Evolutionary conservation across 1,140 invertebrate genomes (phyloP), one percentile per base, ranked within the genome.

Genomic region (Papilio aristodemus): DNA sequence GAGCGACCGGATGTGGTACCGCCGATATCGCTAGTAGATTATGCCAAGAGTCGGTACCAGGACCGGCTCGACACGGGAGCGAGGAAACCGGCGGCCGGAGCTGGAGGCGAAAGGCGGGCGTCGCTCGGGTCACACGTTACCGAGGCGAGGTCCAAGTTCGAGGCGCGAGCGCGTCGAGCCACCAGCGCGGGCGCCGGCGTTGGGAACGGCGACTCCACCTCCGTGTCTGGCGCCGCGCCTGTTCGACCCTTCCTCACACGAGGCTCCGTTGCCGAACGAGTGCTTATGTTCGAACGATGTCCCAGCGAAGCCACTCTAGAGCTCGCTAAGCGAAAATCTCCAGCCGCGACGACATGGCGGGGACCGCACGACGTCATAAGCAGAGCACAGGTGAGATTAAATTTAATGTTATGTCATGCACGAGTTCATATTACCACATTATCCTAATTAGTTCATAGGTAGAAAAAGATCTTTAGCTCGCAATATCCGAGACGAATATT

Each of bases 261-360:
- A 71, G 97, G 97, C 4, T 98, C 97, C 0, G 97, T 98, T 0
- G 97, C 97, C 3, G 97, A 98, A 81, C 92, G 97, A 36, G 97
- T 98, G 36, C 93, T 98, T 62, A 96, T 98, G 79, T 98, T 98
- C 84, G 97, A 98, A 85, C 95, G 96, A 84, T 97, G 97, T 82
- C 97, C 97, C 0, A 96, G 95, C 79, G 95, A 96, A 87, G 87
- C 87, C 6, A 91, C 87, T 6, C 81, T 95, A 71, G 87, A 95
- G 72, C 82, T 96, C 71, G 95, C 95, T 71, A 96, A 95, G 81
- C 89, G 95, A 37, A 94, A 93, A 69, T 91, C 93, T 64, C 91
- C 93, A 68, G 93, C 92, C 11, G 90, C 93, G 14, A 92, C 92
- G 22, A 93, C 93, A 17, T 94, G 93, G 93, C 93, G 93, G 71